Conservation (phyloP, 2,797 vertebrate genomes). For the Mus spretus region DNA sequence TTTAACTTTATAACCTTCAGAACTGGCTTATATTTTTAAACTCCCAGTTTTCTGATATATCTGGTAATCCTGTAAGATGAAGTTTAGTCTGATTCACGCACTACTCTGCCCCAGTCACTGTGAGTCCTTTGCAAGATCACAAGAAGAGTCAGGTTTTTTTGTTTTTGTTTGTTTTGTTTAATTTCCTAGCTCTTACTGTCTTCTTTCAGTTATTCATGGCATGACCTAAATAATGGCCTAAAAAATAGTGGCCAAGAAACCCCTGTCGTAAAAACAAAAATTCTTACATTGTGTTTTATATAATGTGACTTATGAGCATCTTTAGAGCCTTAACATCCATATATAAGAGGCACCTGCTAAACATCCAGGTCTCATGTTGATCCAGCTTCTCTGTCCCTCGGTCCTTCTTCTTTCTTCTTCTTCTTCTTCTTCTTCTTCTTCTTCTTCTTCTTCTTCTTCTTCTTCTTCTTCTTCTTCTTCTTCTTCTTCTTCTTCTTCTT, state of each 20-base stretch:
- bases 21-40: background rate
- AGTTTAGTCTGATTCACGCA: background rate
- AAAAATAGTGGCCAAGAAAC: background rate
- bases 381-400: background rate
- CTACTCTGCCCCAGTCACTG: background rate
- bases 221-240: background rate
- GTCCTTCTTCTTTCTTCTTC: background rate
- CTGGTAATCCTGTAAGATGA: background rate
- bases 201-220: background rate
- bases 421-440: background rate
- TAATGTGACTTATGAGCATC: constrained; percentile 6
- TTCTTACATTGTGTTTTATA: background rate
- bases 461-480: background rate
- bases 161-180: too few relatives aligned
- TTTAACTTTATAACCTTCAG: background rate
- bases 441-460: too few relatives aligned
- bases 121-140: background rate
- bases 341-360: background rate
- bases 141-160: background rate
- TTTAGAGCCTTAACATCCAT: background rate
- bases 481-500: background rate
- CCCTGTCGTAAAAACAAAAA: background rate
- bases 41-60: background rate
- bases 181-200: background rate
- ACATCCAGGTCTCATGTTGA: background rate